A percentile compares a stretch with the other conserved stretches of the same genome.
These are phyloP conservation scores for Ptilonorhynchus violaceus DNA, from an alignment of 2,113 vertebrate genomes.

Conservation along the genomic window DNA sequence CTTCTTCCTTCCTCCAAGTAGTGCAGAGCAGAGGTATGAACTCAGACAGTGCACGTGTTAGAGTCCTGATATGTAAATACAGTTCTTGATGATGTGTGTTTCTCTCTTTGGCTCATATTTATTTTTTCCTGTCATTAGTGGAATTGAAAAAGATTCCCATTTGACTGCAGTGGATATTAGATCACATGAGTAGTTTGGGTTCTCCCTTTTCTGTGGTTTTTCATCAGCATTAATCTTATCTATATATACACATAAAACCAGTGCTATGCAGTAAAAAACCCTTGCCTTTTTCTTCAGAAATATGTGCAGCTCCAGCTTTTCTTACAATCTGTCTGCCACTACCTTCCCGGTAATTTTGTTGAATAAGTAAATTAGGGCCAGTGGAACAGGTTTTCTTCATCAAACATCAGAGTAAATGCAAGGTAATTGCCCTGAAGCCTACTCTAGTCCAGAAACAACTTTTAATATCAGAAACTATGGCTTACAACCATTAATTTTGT, in stretches of 20 bases:
- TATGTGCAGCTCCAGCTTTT: not conserved
- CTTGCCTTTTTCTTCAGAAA: not conserved
- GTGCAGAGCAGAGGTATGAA: not conserved
- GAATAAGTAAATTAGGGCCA: not conserved
- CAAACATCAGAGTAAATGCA: not conserved
- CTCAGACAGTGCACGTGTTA: not conserved
- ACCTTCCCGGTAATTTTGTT: not conserved
- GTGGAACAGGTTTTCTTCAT: not conserved
- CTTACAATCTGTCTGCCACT: not conserved
- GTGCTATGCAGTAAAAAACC: not conserved
- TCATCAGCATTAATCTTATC: not conserved
- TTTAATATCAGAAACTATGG: not conserved
- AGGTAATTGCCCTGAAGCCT: not conserved
- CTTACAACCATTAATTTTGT: not conserved
- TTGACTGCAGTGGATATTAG: not conserved
- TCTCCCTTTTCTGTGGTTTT: not conserved
- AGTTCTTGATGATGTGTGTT: not conserved
- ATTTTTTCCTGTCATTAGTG: not conserved
- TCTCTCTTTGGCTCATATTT: not conserved
- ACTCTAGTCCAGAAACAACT: not conserved
- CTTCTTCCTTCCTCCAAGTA: not conserved
- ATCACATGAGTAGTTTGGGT: not conserved
- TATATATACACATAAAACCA: not conserved
- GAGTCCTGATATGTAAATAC: not conserved
- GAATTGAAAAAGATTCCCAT: not conserved